Conservation (phyloP, 2,113 vertebrate genomes). For the Junco hyemalis region DNA sequence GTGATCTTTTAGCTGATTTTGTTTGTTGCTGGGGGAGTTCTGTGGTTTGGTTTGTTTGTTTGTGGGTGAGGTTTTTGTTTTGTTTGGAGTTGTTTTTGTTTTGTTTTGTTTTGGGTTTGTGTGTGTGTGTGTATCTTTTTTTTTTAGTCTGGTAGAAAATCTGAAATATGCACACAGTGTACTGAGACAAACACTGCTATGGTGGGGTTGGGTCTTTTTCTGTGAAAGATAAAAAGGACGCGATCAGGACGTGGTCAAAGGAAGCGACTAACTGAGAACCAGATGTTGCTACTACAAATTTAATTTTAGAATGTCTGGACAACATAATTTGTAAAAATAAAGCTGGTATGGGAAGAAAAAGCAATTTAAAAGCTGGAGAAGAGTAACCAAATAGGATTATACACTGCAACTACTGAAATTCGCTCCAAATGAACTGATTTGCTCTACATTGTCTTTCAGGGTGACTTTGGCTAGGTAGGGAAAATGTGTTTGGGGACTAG, state of each 20-base stretch:
- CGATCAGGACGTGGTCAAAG: background rate
- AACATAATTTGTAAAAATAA: background rate
- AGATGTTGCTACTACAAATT: background rate
- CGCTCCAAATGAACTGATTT: background rate
- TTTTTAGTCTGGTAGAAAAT: background rate
- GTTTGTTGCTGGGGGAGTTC: rapidly evolving
- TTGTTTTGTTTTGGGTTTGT: background rate
- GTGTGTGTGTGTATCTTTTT: background rate
- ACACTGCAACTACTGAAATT: background rate
- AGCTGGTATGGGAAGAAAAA: background rate
- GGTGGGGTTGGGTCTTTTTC: rapidly evolving
- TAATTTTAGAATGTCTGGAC: background rate
- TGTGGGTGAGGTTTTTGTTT: background rate
- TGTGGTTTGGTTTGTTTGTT: background rate
- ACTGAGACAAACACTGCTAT: background rate
- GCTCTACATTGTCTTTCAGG: background rate
- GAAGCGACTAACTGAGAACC: background rate
- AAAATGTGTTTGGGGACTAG: background rate
- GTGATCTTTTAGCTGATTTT: background rate
- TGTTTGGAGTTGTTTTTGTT: background rate
- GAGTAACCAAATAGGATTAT: background rate
- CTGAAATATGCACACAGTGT: background rate
- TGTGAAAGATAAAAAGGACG: background rate
- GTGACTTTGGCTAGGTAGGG: constrained; percentile 48
- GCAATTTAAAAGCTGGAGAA: background rate